Conservation (phyloP, 1,140 invertebrate genomes). For the Coptotermes formosanus region DNA sequence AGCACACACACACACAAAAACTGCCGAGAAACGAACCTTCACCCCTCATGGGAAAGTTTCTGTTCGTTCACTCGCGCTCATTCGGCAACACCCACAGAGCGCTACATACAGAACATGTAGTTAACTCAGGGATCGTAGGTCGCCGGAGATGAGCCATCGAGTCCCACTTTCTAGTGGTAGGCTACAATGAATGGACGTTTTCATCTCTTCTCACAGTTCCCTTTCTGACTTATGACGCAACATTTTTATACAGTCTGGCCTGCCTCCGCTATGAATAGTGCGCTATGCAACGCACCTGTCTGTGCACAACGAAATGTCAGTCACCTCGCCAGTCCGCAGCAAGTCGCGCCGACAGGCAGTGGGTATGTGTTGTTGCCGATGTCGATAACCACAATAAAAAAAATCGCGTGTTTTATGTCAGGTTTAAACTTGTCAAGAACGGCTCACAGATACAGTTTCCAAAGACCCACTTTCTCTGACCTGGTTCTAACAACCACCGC, state of each 20-base stretch:
- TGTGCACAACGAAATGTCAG: slow-evolving; percentile 1
- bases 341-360: too few relatives aligned
- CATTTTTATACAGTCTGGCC: not conserved
- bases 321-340: not conserved
- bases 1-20: too few relatives aligned
- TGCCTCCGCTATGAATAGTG: not conserved
- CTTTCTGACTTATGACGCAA: not conserved
- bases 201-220: not conserved
- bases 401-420: not conserved
- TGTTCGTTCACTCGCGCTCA: too few relatives aligned
- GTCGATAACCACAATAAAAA: not conserved
- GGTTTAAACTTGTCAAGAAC: not conserved
- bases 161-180: not conserved
- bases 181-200: not conserved
- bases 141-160: not conserved
- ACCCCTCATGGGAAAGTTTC: too few relatives aligned
- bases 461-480: not conserved
- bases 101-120: not conserved
- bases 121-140: not conserved
- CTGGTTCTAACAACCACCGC: not conserved
- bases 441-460: not conserved
- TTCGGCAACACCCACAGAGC: not conserved
- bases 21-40: too few relatives aligned
- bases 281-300: not conserved
- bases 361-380: not conserved